Conservation (phyloP, 1,140 invertebrate genomes). For the Calliopsis andreniformis region DNA sequence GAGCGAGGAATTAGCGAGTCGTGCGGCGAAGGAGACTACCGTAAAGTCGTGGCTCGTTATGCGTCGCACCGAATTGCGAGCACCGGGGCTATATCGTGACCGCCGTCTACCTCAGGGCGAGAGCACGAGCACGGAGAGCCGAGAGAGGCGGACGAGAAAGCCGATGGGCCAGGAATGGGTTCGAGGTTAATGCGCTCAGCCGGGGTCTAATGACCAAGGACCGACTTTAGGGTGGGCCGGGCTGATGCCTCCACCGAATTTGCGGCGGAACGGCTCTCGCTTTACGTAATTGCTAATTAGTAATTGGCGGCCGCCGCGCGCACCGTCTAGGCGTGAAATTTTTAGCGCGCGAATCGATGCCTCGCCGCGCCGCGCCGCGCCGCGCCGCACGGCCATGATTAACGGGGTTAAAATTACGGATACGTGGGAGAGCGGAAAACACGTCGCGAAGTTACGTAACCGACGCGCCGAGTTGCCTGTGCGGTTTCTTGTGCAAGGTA, state of each 20-base stretch:
- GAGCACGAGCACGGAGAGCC: constrained; percentile 25
- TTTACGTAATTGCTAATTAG: constrained; percentile 53
- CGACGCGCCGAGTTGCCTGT: no score
- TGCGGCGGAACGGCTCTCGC: constrained; percentile 46
- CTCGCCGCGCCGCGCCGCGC: background rate
- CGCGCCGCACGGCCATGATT: background rate
- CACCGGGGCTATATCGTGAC: constrained; percentile 24
- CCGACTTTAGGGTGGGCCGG: constrained; percentile 44
- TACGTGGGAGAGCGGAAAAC: no score
- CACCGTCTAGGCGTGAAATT: constrained; percentile 16
- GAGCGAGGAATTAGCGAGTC: constrained; percentile 61
- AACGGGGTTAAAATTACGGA: no score
- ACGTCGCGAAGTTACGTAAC: no score
- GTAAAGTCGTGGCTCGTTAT: constrained; percentile 48
- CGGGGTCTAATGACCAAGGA: constrained; percentile 46
- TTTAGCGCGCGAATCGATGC: constrained; percentile 1
- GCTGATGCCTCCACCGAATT: constrained; percentile 36
- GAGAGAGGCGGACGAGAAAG: constrained; percentile 21
- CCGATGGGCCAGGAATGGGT: constrained; percentile 51
- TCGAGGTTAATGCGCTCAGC: constrained; percentile 55
- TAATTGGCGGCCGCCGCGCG: constrained; percentile 16
- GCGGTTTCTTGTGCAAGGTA: no score
- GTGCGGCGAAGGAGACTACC: constrained; percentile 49
- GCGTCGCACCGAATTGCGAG: constrained; percentile 27
- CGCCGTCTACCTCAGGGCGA: background rate